Evolutionary conservation across 2,113 vertebrate species (phyloP).

Genomic region (Felis chaus): DNA sequence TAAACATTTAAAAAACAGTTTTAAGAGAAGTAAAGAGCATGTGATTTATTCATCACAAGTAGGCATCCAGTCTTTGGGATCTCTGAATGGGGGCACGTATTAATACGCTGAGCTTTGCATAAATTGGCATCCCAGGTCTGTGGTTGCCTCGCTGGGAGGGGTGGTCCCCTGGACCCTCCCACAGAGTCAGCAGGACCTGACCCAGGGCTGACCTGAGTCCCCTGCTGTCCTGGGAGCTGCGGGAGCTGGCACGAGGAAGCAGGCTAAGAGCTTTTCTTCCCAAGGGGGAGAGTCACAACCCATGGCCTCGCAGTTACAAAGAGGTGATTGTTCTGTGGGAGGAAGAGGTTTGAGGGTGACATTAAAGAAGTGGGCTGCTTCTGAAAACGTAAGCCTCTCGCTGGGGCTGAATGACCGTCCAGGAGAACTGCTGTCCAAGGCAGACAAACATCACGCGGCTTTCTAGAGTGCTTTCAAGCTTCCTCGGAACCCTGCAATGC

Average conservation of each 20-base stretch:
- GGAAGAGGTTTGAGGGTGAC: background rate
- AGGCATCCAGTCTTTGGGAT: background rate
- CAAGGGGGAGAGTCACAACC: background rate
- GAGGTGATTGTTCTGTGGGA: background rate
- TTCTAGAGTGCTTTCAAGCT: background rate
- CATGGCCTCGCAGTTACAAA: background rate
- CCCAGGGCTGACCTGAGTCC: background rate
- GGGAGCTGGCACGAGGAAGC: background rate
- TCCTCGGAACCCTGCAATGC: background rate
- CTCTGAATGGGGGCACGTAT: background rate
- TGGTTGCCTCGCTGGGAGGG: background rate
- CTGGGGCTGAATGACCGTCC: background rate
- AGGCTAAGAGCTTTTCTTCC: background rate
- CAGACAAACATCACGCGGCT: background rate
- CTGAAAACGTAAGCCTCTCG: background rate
- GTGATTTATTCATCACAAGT: background rate
- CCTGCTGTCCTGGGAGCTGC: background rate
- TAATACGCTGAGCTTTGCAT: constrained; percentile 31
- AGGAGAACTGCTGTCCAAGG: background rate
- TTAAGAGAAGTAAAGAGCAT: background rate
- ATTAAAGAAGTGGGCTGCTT: background rate
- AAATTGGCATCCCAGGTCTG: background rate
- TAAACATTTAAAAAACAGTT: too few relatives aligned
- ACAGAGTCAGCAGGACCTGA: background rate
- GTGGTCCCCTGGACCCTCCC: background rate